Evolutionary conservation across 2,113 vertebrate species (phyloP).

Genomic region (Rhinoderma darwinii): DNA sequence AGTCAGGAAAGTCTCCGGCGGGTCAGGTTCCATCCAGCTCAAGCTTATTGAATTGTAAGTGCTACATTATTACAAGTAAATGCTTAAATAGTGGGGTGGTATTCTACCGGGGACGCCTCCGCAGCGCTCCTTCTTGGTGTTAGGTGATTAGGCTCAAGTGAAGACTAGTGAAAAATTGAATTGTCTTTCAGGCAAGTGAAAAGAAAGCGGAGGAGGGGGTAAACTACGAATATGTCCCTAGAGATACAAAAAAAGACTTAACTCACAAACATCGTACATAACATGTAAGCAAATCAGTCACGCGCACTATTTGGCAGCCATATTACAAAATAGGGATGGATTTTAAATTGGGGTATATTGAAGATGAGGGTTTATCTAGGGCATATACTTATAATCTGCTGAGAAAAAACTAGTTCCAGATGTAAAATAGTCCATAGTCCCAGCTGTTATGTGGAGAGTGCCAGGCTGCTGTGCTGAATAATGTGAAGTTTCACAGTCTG

Average conservation of each 20-base stretch:
- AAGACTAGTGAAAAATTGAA: constrained; percentile 9
- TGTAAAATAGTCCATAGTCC: too few species aligned
- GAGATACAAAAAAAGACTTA: neutral
- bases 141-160: neutral
- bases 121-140: neutral
- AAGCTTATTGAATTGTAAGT: constrained; percentile 40
- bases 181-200: neutral
- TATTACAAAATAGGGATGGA: neutral
- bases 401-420: too few species aligned
- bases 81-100: constrained; percentile 32
- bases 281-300: neutral
- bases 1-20: constrained; percentile 26
- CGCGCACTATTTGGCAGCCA: neutral
- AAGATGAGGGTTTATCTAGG: too few species aligned
- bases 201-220: neutral
- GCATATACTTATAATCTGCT: too few species aligned
- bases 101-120: neutral
- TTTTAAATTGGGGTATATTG: neutral
- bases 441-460: too few species aligned
- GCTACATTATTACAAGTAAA: constrained; percentile 46
- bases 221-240: neutral
- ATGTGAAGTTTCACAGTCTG: too few species aligned
- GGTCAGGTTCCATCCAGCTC: constrained; percentile 27
- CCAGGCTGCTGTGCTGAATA: too few species aligned
- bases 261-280: neutral